Base-by-base conservation (phyloP, 2,113 vertebrate species). In the Gambusia affinis region DNA sequence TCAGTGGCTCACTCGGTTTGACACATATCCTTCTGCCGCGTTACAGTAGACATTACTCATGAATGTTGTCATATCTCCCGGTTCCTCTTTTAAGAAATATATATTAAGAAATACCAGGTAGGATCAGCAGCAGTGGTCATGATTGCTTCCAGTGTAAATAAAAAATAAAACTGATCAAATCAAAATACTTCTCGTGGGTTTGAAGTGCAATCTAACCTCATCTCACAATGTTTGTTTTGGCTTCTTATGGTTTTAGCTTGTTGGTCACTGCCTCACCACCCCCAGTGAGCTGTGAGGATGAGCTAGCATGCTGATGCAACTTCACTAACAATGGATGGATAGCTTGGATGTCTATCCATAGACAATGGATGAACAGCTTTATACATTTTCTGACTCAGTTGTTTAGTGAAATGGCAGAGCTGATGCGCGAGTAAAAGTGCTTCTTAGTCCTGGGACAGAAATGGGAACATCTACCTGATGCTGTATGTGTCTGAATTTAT, bases 1-100 rank as follows among this genome's bases (percentile, higher is more conserved):
- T 79, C 73, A 30, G 54, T 87, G 33, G 14, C n/a, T 80, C 28
- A 54, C 1, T 37, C 51, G 65, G 39, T 83, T 80, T 81, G 64
- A 66, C 70, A 75, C 12, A 3, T 42, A 24, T 85, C 75, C 78
- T 64, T 69, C 19, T 44, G 39, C 30, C 12, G 1, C 0, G 35
- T 65, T 2, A 19, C 33, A 7, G 64, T 22, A 72, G 37, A 54
- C 0, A 1, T 35, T 14, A 29, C 4, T 35, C 33, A 42, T 33
- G 79, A 22, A 81, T 79, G 4, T 68, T 54, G 33, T 68, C 62
- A 82, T 74, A 4, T 70, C 31, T n/a, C 3, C 51, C 8, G 2
- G 8, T 57, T 57, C 22, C 19, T 57, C 51, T 57, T 15, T n/a
- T 57, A 22, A 57, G 51, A 57, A 57, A 57, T 57, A 57, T n/a